Conservation (phyloP, 1,140 invertebrate genomes). For the Venustaconcha ellipsiformis region DNA sequence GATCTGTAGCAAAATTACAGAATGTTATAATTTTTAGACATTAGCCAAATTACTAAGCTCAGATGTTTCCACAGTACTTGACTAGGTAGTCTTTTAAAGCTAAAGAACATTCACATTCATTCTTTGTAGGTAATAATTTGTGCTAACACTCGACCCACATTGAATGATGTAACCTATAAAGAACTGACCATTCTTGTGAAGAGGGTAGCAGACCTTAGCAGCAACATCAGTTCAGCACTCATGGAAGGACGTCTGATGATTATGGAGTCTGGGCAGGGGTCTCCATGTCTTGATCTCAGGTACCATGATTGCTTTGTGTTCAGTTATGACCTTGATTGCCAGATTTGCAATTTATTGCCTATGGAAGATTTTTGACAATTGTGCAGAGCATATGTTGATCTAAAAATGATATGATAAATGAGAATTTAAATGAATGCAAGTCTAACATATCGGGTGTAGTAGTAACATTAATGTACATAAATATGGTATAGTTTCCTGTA, state of each 20-base stretch:
- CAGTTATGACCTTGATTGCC: too few relatives aligned
- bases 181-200: slow-evolving; percentile 85
- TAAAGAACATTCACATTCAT: background rate
- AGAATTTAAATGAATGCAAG: too few relatives aligned
- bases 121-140: slow-evolving; percentile 82
- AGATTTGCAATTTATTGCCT: too few relatives aligned
- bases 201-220: slow-evolving; percentile 79
- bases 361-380: too few relatives aligned
- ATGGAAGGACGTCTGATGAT: slow-evolving; percentile 79
- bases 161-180: slow-evolving; percentile 93
- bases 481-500: too few relatives aligned
- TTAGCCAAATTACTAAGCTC: background rate
- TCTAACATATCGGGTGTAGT: too few relatives aligned
- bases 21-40: background rate
- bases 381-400: too few relatives aligned
- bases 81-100: background rate
- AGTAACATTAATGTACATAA: too few relatives aligned
- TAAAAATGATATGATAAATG: too few relatives aligned
- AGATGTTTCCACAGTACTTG: background rate
- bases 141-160: slow-evolving; percentile 91
- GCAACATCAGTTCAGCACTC: slow-evolving; percentile 78
- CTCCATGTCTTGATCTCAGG: slow-evolving; percentile 95
- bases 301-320: slow-evolving; percentile 64
- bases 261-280: slow-evolving; percentile 91
- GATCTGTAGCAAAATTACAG: background rate